Conservation (phyloP, 2,113 vertebrate genomes). For the Aviceda subcristata region DNA sequence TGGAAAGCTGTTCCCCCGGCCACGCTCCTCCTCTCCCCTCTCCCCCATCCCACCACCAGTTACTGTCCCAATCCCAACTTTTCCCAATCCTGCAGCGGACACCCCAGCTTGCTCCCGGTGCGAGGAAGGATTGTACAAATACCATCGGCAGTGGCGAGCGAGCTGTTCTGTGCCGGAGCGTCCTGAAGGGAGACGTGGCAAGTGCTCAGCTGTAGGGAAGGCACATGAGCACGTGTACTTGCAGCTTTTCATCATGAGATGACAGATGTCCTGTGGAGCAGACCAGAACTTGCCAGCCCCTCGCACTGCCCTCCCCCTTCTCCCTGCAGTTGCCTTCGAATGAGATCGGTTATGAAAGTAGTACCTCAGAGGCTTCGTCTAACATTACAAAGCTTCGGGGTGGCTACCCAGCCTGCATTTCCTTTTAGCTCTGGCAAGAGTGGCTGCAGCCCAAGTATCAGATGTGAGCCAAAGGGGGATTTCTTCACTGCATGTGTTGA, state of each 20-base stretch:
- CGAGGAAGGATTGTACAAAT: accelerated
- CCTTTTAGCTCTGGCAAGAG: background rate
- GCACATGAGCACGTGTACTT: background rate
- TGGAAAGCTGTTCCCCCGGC: background rate
- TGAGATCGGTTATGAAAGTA: background rate
- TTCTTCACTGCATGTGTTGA: background rate
- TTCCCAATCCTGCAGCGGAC: background rate
- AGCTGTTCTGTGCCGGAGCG: accelerated
- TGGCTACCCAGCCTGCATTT: background rate
- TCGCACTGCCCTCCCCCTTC: background rate
- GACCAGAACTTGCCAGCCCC: background rate
- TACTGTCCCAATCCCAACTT: background rate
- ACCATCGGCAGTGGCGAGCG: accelerated
- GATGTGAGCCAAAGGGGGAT: too few relatives aligned
- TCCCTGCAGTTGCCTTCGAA: background rate
- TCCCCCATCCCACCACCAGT: background rate
- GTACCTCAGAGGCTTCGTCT: background rate
- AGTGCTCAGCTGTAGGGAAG: background rate
- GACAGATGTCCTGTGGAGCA: background rate
- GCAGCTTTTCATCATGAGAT: accelerated
- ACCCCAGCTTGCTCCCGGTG: accelerated
- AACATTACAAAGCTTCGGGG: background rate
- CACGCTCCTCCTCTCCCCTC: background rate
- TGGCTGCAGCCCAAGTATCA: background rate
- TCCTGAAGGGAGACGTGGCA: accelerated